Base-by-base conservation (phyloP, 2,888 invertebrate genomes). In the Bimastos eiseni region DNA sequence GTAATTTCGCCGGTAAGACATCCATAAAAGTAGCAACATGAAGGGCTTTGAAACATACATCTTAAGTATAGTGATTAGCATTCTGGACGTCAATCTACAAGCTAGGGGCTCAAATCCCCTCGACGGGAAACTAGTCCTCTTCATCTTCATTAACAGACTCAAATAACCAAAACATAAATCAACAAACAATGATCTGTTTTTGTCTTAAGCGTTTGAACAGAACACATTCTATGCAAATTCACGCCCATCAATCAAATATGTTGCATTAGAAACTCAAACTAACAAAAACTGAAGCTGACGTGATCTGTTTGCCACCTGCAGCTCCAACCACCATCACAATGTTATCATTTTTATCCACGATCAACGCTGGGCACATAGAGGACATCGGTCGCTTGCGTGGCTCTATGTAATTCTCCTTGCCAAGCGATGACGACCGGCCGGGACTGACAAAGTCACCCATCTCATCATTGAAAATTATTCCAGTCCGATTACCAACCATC, bases 251-350 rank as follows among this genome's bases (percentile, higher is more conserved):
- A 37, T 11, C 30, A 8, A 88, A 33, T 30, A 30, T 8, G 21
- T 30, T 5, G 6, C 36, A 30, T 13, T 13, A 97, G 95, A 98
- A 99, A 94, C 98, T 98, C 93, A 95, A 98, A 97, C 93, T 91
- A 44, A 93, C 95, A 91, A 94, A 95, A 19, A 95, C 94, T 30
- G 97, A 96, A 92, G 97, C 96, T 0, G 97, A 97, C 6, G 98
- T 98, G 92, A 98, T 98, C 95, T 97, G 97, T 0, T 97, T 97
- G 38, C 98, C 98, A 4, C 98, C 98, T 2, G 98, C 97, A 0
- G 97, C 98, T 1, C 98, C 98, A 15, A 97, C 95, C 0, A 97
- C 96, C 93, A 97, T 94, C 88, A 96, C 95, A 0, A 96, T 97
- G 90, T 97, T 95, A 30, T 96, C 94, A 93, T 97, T 96, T 6